Conservation (phyloP, 2,113 vertebrate genomes). For the Sander vitreus region DNA sequence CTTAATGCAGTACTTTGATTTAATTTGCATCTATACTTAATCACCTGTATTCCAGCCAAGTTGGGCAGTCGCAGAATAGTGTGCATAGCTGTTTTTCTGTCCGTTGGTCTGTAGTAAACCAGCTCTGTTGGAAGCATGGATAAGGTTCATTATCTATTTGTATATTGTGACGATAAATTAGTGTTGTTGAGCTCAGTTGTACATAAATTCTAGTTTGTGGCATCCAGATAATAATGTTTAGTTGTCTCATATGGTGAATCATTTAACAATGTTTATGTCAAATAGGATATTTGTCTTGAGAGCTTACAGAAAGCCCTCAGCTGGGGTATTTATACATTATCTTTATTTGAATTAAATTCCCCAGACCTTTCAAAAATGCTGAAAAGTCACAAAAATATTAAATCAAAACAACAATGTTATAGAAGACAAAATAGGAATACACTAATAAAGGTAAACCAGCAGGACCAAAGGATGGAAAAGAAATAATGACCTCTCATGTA, state of each 20-base stretch:
- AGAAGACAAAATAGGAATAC: not conserved
- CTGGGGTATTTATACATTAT: not conserved
- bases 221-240: not conserved
- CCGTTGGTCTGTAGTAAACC: not conserved
- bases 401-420: slow-evolving; percentile 1
- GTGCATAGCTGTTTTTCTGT: not conserved
- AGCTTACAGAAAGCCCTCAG: not conserved
- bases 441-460: not conserved
- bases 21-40: not conserved
- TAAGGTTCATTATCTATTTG: not conserved
- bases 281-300: not conserved
- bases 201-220: not conserved
- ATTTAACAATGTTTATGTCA: not conserved
- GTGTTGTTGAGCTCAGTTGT: not conserved
- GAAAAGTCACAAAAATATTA: not conserved
- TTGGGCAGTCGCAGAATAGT: not conserved
- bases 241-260: not conserved
- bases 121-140: not conserved
- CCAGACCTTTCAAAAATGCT: not conserved
- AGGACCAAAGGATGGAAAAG: not conserved
- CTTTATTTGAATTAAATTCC: not conserved
- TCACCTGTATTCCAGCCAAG: not conserved
- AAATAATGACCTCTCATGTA: not conserved
- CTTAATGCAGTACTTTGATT: not conserved
- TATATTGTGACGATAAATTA: not conserved